These are phyloP conservation scores for Amphiura filiformis DNA, from an alignment of 35 echinoderm and acorn worm genomes.

Conservation along the genomic window DNA sequence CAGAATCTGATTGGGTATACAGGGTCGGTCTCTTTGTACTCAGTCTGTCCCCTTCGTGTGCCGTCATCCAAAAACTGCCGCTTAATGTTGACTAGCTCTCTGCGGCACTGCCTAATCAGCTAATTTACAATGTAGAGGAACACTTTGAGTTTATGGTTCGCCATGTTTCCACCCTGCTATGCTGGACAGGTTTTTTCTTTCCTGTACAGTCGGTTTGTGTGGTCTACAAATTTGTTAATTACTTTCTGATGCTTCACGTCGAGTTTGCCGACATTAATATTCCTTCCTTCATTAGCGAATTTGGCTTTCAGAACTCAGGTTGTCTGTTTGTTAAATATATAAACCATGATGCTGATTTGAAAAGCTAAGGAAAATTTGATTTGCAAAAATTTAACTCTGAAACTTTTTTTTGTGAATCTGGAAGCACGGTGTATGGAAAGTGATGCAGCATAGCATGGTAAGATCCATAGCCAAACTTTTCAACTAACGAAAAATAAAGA, in stretches of 20 bases:
- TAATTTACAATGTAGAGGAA: conserved; percentile 36
- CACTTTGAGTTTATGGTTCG: not conserved
- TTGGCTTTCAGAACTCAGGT: too few species aligned
- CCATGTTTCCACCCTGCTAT: not conserved
- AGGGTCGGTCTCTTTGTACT: conserved; percentile 31
- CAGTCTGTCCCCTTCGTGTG: conserved; percentile 26
- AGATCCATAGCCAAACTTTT: too few species aligned
- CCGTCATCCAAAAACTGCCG: conserved; percentile 40
- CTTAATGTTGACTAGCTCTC: conserved; percentile 32
- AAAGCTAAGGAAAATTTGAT: too few species aligned
- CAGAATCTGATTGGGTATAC: conserved; percentile 32
- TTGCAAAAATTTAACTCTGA: too few species aligned
- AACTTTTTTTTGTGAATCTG: too few species aligned
- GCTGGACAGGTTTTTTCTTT: not conserved
- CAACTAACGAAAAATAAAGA: too few species aligned
- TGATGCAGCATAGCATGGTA: too few species aligned
- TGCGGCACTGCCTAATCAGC: conserved; percentile 21
- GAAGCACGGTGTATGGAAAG: too few species aligned
- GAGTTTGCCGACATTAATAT: not conserved
- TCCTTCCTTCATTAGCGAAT: too few species aligned
- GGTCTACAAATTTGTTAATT: conserved; percentile 15
- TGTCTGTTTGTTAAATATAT: too few species aligned
- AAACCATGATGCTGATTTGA: too few species aligned
- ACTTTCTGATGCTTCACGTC: too few species aligned
- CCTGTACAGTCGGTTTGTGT: not conserved